Base-by-base conservation (phyloP, 2,888 invertebrate species). In the Agonopterix arenella region DNA sequence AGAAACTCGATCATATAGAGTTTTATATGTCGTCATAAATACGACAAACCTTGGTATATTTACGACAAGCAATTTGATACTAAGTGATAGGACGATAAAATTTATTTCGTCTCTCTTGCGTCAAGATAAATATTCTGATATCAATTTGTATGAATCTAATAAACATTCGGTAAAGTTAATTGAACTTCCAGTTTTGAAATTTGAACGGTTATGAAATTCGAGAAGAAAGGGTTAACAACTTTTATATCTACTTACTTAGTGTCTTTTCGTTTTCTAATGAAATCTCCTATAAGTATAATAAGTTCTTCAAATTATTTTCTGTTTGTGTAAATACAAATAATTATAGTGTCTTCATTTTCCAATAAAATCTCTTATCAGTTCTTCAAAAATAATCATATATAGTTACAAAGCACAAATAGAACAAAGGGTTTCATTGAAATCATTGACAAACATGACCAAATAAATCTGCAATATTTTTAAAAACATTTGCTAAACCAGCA, bases 61-160 rank as follows among this genome's bases (percentile, higher is more conserved):
- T 86, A 86, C 70, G 79, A 77, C 51, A 46, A 52, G 67, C 82
- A 71, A 78, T 84, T 74, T 70, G 68, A 66, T 62, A 77, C 73
- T 84, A 86, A 86, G 86, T 84, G 85, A 86, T 84, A 84, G 79
- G 73, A 61, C 70, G 70, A 76, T 85, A 81, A 85, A 82, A 60
- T 76, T 68, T 71, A 70, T 71, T 58, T 54, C 55, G 45, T 50
- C 58, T 59, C 59, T 52, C 63, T 57, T 59, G 64, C 65, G 67
- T 69, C 73, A 68, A 58, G 58, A 60, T 40, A 40, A 41, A 63
- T 62, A 60, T 66, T 51, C 44, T 46, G 50, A 57, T 66, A 64
- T 65, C 64, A 61, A 60, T 28, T 54, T 57, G 54, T 13, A 53
- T 48, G 59, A 66, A 65, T 65, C 66, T 57, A 65, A 60, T 44